Evolutionary conservation across 2,888 invertebrate species (phyloP), one percentile per base, ranked within the genome.

Genomic region (Ormia ochracea): DNA sequence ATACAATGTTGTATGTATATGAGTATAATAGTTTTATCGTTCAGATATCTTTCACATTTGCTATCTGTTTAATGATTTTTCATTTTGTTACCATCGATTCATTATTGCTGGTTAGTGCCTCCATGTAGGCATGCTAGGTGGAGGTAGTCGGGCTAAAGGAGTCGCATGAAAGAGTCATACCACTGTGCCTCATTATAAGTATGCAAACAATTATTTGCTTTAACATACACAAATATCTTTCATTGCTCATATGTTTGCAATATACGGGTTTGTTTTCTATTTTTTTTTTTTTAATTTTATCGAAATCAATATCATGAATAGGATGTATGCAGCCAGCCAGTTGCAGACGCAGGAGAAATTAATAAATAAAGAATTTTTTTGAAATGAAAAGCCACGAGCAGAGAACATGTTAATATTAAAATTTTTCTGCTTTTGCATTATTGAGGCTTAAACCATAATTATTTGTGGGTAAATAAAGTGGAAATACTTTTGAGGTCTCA

Each of bases 181-280:
- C 43, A 75, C 74, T 19, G 74, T 75, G 31, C 1, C 48, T 14
- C n/a, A 26, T 21, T 38, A n/a, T 14, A 73, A 73, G 38, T 73
- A 65, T 48, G 45, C 65, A 28, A n/a, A 14, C 65, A 38, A 43
- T 41, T 58, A 48, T 66, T 31, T 38, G 14, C 41, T n/a, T 50
- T 41, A 19, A 56, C 19, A 54, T 66, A 38, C 28, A 50, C 9
- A 75, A 68, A 59, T 59, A 59, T 45, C 19, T 26, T 68, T 75
- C 75, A 52, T n/a, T 43, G 59, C 33, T 50, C 59, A 45, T 59
- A 38, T 23, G 38, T 54, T 54, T 36, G 31, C 58, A 43, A 31
- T 59, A 74, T 10, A 56, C 5, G n/a, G 23, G 31, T 54, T 31
- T 6, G 10, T 21, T 10, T 26, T 54, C 21, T 6, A 14, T 21